Conservation (phyloP, 2,797 vertebrate genomes). For the Lepus townsendii region DNA sequence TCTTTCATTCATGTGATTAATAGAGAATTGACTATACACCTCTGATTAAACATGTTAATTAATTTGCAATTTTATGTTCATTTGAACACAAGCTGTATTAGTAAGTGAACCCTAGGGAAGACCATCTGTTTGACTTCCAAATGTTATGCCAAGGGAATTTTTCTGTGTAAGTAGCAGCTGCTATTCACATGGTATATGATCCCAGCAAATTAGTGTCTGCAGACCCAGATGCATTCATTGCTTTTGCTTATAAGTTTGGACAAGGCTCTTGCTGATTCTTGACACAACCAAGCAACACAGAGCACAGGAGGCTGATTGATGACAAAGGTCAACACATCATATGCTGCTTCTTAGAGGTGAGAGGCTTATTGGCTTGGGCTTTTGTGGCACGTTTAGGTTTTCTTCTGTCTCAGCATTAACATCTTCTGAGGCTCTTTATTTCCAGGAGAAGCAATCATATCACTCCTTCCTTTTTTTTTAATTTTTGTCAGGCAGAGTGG, state of each 20-base stretch:
- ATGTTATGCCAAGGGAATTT: background rate
- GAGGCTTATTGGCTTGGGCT: background rate
- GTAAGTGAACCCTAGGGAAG: background rate
- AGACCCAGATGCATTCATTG: background rate
- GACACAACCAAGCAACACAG: background rate
- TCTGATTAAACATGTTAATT: background rate
- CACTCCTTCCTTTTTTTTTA: background rate
- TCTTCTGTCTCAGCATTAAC: background rate
- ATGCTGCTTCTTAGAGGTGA: background rate
- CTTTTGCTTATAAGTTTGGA: background rate
- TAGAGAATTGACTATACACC: background rate
- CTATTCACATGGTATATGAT: background rate
- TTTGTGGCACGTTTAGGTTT: background rate
- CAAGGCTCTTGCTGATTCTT: background rate
- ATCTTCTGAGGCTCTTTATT: background rate
- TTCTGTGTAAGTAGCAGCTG: conserved; percentile 38
- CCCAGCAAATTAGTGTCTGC: background rate
- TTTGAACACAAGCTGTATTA: background rate
- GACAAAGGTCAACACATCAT: background rate
- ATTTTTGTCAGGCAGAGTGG: too few relatives aligned
- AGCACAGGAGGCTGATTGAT: background rate
- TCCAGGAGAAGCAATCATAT: background rate
- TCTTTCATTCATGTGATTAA: background rate
- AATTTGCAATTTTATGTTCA: background rate
- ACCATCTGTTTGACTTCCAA: conserved; percentile 35